Base-by-base conservation (phyloP, 2,113 vertebrate genomes). In the Amia ocellicauda region DNA sequence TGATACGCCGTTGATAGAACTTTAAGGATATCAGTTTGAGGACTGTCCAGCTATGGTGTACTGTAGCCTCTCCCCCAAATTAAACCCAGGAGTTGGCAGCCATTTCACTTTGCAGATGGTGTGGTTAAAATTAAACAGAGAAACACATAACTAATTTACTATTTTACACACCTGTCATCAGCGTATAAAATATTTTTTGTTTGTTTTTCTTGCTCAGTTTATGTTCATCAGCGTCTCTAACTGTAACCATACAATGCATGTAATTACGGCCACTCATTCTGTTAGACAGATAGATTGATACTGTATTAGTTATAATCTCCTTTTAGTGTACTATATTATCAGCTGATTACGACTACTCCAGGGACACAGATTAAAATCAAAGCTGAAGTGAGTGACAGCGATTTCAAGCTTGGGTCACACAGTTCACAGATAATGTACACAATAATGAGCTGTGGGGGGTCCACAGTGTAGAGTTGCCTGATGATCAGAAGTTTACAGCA, bases 401-500 rank as follows among this genome's bases (percentile, higher is more conserved):
- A 26, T 53, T 53, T 22, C 20, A 3, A 53, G 7, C 31, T 36
- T 36, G 47, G 51, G 20, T 53, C 51, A 22, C 10, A 19, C 20
- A 26, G 20, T 26, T 26, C 51, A 24, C 20, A 26, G 51, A 23
- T 53, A 53, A 16, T 22, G 10, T 53, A 8, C 4, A 53, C 20
- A 19, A 26, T 53, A 53, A 53, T 23, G 20, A 53, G 51, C 51
- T 24, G 51, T 26, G 13, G 43, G 43, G n/a, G 8, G 14, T 8
- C 13, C n/a, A 47, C 3, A 41, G 40, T 13, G 5, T 13, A 41
- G 40, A 41, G 40, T 41, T 7, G n/a, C 43, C 43, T 47, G 43
- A 16, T 47, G 43, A 79, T 81, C 81, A 77, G 75, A 74, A 66
- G 64, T 67, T 63, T 42, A 58, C 59, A 51, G 43, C 29, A 31